phyloP scores from a whole-genome alignment of 2,888 invertebrate species.

The Ectemnius lituratus region DNA sequence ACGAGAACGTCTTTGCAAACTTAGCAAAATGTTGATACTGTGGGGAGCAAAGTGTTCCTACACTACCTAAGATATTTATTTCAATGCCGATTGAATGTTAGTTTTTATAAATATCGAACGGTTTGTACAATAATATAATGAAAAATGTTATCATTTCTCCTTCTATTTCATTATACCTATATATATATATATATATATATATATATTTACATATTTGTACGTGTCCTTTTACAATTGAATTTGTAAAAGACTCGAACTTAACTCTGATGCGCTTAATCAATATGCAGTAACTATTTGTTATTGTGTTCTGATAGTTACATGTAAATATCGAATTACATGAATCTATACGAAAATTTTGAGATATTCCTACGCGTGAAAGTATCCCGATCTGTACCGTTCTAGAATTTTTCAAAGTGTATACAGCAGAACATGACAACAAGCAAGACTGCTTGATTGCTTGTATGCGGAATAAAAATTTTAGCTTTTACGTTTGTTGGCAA shows the following conservation, averaged over 20 bases:
- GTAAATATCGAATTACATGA: slow-evolving; percentile 30
- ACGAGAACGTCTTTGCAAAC: not conserved
- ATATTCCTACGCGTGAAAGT: slow-evolving; percentile 35
- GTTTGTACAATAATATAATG: slow-evolving; percentile 7
- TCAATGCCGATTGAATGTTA: not conserved
- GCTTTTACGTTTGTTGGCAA: too few relatives aligned
- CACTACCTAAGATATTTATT: slow-evolving; percentile 16
- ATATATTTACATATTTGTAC: not conserved
- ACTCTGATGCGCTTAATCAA: slow-evolving; percentile 4
- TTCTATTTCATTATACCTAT: slow-evolving; percentile 1
- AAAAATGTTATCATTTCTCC: not conserved
- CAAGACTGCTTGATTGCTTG: too few relatives aligned
- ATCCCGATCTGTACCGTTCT: slow-evolving; percentile 1
- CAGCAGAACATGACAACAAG: too few relatives aligned
- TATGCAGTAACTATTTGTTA: slow-evolving; percentile 28
- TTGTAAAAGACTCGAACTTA: slow-evolving; percentile 22
- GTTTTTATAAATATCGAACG: slow-evolving; percentile 16
- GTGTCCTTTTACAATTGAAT: slow-evolving; percentile 8
- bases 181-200: not conserved
- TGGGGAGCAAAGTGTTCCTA: slow-evolving; percentile 6
- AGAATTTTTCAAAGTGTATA: too few relatives aligned
- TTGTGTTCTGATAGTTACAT: slow-evolving; percentile 41
- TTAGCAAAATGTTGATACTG: not conserved
- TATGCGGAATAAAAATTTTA: too few relatives aligned
- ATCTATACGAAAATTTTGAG: slow-evolving; percentile 17